Percentiles rank a stretch among this genome's conserved stretches.
Conservation (phyloP, 2,888 invertebrate genomes). For the Parnassius smintheus region DNA sequence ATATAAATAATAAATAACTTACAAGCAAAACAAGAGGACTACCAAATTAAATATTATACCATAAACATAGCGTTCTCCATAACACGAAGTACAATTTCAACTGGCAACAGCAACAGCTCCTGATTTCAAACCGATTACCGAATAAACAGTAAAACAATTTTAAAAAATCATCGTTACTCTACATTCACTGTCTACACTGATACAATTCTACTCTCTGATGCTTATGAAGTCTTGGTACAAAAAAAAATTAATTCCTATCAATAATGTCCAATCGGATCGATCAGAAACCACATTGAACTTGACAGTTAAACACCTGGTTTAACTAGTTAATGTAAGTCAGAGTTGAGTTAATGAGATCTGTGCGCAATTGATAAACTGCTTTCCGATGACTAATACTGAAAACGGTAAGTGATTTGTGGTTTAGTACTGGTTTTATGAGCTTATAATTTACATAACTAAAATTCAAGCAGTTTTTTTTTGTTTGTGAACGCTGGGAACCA, state of each 20-base stretch:
- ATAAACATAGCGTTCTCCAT: too few species aligned
- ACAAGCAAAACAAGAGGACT: too few species aligned
- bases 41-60: too few species aligned
- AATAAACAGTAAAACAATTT: not conserved
- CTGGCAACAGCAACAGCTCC: too few species aligned
- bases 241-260: slow-evolving; percentile 9
- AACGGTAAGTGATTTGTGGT: slow-evolving; percentile 28
- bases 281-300: slow-evolving; percentile 8
- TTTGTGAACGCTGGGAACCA: slow-evolving; percentile 8
- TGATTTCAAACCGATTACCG: not conserved
- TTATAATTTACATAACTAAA: slow-evolving; percentile 3
- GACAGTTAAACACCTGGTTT: slow-evolving; percentile 23
- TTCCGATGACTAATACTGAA: slow-evolving; percentile 23
- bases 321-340: slow-evolving; percentile 12
- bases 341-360: slow-evolving; percentile 15
- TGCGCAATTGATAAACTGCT: slow-evolving; percentile 26
- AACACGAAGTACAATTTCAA: too few species aligned
- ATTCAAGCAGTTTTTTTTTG: slow-evolving; percentile 7
- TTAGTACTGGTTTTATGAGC: slow-evolving; percentile 22
- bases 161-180: too few species aligned
- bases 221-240: slow-evolving; percentile 10
- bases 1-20: too few species aligned
- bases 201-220: not conserved
- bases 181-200: too few species aligned
- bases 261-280: slow-evolving; percentile 15